Evolutionary conservation across 1,140 invertebrate species (phyloP), one percentile per base, ranked within the genome.

Genomic region (Mactra quadrangularis): DNA sequence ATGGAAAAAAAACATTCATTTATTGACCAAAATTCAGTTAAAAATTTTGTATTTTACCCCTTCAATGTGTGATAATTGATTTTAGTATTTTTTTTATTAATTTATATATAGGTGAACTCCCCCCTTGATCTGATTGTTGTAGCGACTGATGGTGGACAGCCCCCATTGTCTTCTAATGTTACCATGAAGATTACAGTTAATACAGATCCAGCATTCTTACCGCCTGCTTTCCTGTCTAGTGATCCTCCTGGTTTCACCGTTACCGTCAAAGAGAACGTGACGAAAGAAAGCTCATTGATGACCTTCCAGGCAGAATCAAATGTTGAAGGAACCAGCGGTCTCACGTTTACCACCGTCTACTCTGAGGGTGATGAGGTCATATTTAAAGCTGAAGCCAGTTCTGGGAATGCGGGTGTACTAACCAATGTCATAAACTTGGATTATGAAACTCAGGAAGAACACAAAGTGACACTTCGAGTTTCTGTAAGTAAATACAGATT

Each of bases 401-500:
- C 6, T 15, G 15, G 6, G 6, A 41, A 41, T 41, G 22, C 33
- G 4, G 60, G 60, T 31, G 22, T 1, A 4, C 66, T 70, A 1
- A 17, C 17, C 52, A 45, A 11, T 22, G 35, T 29, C 2, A 53
- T 1, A 1, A 27, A 25, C 2, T 57, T 78, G 25, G 76, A 78
- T 22, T 78, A 66, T 41, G 76, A 78, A 31, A 78, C 38, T n/a
- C 50, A 29, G 7, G 29, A 38, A 17, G 27, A n/a, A 4, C 68
- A 78, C 60, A 53, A 15, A 15, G 27, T 78, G 3, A 78, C 64
- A 29, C 53, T 86, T 15, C n/a, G 79, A 17, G 81, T 68, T 3
- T 59, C 82, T 9, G 84, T 86, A 62, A 83, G 81, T 74, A 33
- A 17, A 52, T n/a, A 45, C n/a, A 45, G 22, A 35, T 13, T 62